Conservation (phyloP, 2,888 invertebrate genomes). For the Ectropis crepuscularia region DNA sequence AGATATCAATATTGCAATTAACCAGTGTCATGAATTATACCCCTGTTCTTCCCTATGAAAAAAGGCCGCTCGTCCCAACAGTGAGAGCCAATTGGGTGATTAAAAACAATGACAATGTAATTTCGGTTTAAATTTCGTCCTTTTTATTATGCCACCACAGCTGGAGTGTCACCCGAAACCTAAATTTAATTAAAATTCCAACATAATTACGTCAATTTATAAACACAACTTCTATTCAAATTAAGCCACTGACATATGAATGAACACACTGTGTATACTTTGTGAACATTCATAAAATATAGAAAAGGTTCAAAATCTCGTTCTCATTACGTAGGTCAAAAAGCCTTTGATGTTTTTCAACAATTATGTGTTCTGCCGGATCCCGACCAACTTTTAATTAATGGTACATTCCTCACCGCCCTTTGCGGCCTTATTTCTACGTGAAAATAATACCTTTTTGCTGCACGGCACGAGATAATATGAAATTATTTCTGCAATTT, state of each 20-base stretch:
- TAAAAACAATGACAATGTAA: no score
- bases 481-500: constrained; percentile 40
- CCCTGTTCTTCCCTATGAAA: no score
- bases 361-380: constrained; percentile 33
- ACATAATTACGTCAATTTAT: neutral
- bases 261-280: constrained; percentile 6
- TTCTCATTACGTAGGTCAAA: constrained; percentile 29
- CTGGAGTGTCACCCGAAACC: neutral
- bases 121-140: no score
- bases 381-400: constrained; percentile 42
- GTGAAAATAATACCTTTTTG: constrained; percentile 37
- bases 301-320: constrained; percentile 23
- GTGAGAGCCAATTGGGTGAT: no score
- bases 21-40: no score
- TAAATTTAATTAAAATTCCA: neutral
- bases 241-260: constrained; percentile 10
- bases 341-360: constrained; percentile 38
- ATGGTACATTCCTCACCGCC: constrained; percentile 35
- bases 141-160: no score
- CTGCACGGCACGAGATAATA: constrained; percentile 36
- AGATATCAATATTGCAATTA: no score
- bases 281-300: constrained; percentile 6
- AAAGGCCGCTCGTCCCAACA: no score
- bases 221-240: constrained; percentile 2
- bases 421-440: constrained; percentile 33